Evolutionary conservation across 2,113 vertebrate species (phyloP).

Genomic region (Coracopsis vasa): DNA sequence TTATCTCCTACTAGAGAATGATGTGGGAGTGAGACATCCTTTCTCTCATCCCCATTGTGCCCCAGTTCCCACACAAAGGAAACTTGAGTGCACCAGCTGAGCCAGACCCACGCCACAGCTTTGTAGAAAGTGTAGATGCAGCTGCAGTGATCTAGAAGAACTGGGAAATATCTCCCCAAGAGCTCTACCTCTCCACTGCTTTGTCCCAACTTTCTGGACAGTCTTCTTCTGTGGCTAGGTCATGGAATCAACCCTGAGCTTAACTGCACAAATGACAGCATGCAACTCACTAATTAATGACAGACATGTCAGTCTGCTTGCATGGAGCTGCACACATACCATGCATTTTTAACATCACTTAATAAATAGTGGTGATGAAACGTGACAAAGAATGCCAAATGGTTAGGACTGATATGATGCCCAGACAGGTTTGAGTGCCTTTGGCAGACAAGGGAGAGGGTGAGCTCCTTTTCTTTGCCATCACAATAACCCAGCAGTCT

Average conservation of each 20-base stretch:
- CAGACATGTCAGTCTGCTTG: background rate
- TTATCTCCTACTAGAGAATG: background rate
- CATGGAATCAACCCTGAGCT: background rate
- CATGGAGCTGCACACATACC: background rate
- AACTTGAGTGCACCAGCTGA: background rate
- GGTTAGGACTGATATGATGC: conserved; percentile 19
- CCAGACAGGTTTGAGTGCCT: conserved; percentile 19
- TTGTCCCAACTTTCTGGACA: background rate
- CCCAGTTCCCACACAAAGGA: background rate
- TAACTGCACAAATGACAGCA: background rate
- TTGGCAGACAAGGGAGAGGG: conserved; percentile 16
- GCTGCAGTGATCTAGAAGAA: background rate
- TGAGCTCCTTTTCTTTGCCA: conserved; percentile 48
- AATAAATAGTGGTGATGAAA: conserved; percentile 28
- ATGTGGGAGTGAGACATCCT: background rate
- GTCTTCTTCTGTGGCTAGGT: background rate
- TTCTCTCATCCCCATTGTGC: background rate
- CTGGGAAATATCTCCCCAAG: background rate
- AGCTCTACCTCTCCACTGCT: background rate
- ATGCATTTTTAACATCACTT: background rate
- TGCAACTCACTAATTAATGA: background rate
- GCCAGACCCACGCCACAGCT: background rate
- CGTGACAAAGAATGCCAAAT: conserved; percentile 5
- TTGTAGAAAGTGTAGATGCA: background rate
- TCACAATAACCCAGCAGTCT: conserved; percentile 22